Conservation (phyloP, 2,888 invertebrate species). For the Branchellion lobata region DNA sequence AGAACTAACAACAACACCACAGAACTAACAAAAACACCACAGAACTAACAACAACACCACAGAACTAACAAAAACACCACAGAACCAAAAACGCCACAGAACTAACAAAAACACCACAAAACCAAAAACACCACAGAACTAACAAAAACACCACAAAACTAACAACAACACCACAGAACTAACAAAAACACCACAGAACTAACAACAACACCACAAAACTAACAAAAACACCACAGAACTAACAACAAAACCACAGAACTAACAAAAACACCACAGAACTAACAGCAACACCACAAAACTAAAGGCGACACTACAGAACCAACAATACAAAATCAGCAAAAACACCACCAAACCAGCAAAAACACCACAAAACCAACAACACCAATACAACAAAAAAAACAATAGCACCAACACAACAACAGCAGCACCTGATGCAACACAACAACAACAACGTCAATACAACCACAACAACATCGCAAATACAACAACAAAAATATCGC, state of each 20-base stretch:
- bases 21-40: too few relatives aligned
- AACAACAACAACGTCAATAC: not conserved
- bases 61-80: too few relatives aligned
- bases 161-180: too few relatives aligned
- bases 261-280: constrained; percentile 17
- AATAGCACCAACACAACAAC: not conserved
- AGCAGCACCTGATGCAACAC: not conserved
- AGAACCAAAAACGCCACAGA: too few relatives aligned
- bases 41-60: too few relatives aligned
- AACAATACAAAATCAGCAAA: not conserved
- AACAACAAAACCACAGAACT: not conserved
- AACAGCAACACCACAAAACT: not conserved
- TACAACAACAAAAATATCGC: not conserved
- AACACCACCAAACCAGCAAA: not conserved
- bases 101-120: too few relatives aligned
- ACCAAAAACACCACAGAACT: too few relatives aligned
- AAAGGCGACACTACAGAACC: not conserved
- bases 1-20: too few relatives aligned
- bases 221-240: not conserved
- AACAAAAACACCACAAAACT: too few relatives aligned
- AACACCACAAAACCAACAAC: not conserved
- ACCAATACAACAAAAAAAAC: not conserved
- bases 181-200: constrained; percentile 24
- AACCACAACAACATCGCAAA: not conserved
- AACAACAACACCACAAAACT: not conserved